These are phyloP conservation scores for Halcyon smyrnensis DNA, from an alignment of 2,797 vertebrate genomes.

Conservation along the genomic window DNA sequence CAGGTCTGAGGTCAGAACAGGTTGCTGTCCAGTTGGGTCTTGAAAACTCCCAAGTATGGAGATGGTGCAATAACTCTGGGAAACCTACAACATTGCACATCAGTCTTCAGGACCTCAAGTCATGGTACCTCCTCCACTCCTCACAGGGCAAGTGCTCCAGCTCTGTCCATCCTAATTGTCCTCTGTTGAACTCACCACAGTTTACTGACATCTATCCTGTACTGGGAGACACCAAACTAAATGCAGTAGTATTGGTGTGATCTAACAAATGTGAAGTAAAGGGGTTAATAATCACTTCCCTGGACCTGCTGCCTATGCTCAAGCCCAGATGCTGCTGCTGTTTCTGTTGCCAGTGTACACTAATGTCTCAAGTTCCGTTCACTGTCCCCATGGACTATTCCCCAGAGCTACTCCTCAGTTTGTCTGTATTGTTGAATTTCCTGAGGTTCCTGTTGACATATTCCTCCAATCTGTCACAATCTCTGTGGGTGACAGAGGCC, in stretches of 20 bases:
- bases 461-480: neutral
- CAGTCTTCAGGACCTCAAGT: neutral
- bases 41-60: neutral
- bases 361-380: neutral
- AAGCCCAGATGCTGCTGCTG: accelerated
- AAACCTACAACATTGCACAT: neutral
- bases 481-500: neutral
- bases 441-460: neutral
- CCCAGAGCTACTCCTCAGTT: neutral
- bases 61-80: neutral
- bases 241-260: neutral
- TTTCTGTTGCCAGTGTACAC: neutral
- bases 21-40: neutral
- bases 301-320: neutral
- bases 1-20: neutral
- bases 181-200: neutral
- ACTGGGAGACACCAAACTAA: neutral
- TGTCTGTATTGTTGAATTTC: neutral
- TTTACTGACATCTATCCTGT: neutral
- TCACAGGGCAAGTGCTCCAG: neutral
- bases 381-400: neutral
- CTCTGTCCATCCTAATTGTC: neutral
- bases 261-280: neutral
- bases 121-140: neutral
- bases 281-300: neutral